Evolutionary conservation across 2,113 vertebrate genomes (phyloP).

Genomic region (Aviceda subcristata): DNA sequence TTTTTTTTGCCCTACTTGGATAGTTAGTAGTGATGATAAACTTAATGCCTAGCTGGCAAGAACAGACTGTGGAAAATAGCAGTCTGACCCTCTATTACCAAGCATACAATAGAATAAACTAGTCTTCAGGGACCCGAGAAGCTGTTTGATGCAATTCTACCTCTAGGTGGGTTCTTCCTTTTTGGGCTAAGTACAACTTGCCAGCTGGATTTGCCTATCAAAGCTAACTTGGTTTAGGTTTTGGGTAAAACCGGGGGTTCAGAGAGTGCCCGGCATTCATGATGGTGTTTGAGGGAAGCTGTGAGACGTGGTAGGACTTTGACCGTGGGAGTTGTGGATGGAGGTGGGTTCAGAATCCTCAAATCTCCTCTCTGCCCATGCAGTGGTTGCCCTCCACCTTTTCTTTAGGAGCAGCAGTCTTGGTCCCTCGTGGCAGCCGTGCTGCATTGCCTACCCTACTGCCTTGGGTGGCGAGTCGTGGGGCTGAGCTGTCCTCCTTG

Average conservation of each 20-base stretch:
- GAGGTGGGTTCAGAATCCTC: neutral
- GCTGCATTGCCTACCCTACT: neutral
- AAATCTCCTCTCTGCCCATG: neutral
- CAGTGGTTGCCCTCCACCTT: neutral
- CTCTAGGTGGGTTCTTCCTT: neutral
- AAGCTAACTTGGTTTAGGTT: neutral
- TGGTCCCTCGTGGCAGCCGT: neutral
- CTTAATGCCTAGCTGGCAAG: neutral
- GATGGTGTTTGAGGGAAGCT: neutral
- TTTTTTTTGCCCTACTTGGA: neutral
- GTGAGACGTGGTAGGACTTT: neutral
- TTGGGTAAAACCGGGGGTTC: neutral
- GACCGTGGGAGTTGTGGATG: neutral
- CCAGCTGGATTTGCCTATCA: neutral
- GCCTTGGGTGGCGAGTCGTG: rapidly evolving
- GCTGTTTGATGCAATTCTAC: neutral
- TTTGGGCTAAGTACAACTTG: neutral
- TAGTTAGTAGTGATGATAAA: neutral
- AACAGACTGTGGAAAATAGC: neutral
- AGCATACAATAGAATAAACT: neutral
- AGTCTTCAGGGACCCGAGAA: neutral
- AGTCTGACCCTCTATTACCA: neutral
- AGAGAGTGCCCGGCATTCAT: neutral
- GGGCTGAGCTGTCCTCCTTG: neutral
- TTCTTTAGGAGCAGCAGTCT: neutral